Evolutionary conservation across 2,888 invertebrate species (phyloP).

Genomic region (Lasioglossum oenotherae): DNA sequence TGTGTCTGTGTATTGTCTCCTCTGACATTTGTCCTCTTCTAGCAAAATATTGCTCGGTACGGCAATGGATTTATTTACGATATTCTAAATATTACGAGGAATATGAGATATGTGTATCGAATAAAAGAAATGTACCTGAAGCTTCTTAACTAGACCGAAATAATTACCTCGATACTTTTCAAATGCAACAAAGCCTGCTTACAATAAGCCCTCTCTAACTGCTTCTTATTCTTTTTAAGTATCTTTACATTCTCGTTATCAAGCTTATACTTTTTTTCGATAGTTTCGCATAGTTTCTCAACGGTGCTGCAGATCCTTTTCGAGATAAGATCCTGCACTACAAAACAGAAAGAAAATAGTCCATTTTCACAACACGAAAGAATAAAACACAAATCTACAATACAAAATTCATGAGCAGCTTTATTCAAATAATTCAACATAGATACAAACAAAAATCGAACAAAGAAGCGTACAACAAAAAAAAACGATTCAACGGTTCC

Average conservation of each 20-base stretch:
- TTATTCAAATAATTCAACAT: slow-evolving; percentile 2
- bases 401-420: not conserved
- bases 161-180: slow-evolving; percentile 74
- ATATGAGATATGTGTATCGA: not conserved
- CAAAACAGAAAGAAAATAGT: slow-evolving; percentile 35
- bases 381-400: not conserved
- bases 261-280: slow-evolving; percentile 67
- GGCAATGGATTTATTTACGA: slow-evolving; percentile 65
- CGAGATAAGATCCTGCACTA: slow-evolving; percentile 72
- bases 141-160: not conserved
- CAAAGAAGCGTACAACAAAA: not conserved
- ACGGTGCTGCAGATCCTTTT: slow-evolving; percentile 69
- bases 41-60: slow-evolving; percentile 74
- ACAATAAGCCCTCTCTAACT: slow-evolving; percentile 67
- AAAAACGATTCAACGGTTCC: not conserved
- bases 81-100: slow-evolving; percentile 60
- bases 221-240: slow-evolving; percentile 63
- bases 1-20: slow-evolving; percentile 66
- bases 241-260: slow-evolving; percentile 56
- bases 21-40: slow-evolving; percentile 74
- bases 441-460: not conserved
- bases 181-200: slow-evolving; percentile 67
- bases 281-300: slow-evolving; percentile 66
- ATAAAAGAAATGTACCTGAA: not conserved
- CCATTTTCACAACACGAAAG: not conserved